Evolutionary conservation across 2,113 vertebrate genomes (phyloP), one percentile per base, ranked within the genome.

Genomic region (Gymnocephalus cernua): DNA sequence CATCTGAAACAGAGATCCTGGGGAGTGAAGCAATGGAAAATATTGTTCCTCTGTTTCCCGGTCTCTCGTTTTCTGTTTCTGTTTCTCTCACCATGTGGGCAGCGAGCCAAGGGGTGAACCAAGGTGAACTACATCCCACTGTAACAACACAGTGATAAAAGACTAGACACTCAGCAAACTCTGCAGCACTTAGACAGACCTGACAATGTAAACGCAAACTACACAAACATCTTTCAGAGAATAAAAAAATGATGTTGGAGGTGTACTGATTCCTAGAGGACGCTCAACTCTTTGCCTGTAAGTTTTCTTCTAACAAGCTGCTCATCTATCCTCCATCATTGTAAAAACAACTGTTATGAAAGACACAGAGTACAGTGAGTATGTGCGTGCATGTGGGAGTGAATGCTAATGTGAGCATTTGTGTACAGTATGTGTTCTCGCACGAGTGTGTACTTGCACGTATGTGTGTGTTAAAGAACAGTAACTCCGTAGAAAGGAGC

Each of bases 161-260:
- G 70, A 63, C 48, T 3, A 79, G 84, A 86, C 83, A 80, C 51
- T 57, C 64, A n/a, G 68, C 84, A 89, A 74, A 82, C 69, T 57
- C 51, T 45, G 14, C n/a, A 38, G 77, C 61, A 47, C 74, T 83
- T 75, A 73, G 54, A 81, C 64, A 74, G 64, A 56, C 35, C 29
- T 58, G 53, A 48, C 53, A 48, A 79, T 58, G 78, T 76, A 80
- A 86, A 45, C 4, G 27, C 3, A 15, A 51, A 47, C 51, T 1
- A 53, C 15, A 51, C 48, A 69, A 74, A 82, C 45, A 27, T 71
- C 48, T 48, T 54, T 62, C 67, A 77, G 23, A 38, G 23, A 21
- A 10, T 19, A 54, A 73, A 67, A 41, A 70, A 45, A 59, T 3
- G 0, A 62, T 59, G 14, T 61, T 71, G 13, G 54, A 19, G 21